Percentiles rank a stretch among this genome's conserved stretches.
Conservation (phyloP, 92 coral and sea anemone genomes). For the Anthopleura xanthogrammica region DNA sequence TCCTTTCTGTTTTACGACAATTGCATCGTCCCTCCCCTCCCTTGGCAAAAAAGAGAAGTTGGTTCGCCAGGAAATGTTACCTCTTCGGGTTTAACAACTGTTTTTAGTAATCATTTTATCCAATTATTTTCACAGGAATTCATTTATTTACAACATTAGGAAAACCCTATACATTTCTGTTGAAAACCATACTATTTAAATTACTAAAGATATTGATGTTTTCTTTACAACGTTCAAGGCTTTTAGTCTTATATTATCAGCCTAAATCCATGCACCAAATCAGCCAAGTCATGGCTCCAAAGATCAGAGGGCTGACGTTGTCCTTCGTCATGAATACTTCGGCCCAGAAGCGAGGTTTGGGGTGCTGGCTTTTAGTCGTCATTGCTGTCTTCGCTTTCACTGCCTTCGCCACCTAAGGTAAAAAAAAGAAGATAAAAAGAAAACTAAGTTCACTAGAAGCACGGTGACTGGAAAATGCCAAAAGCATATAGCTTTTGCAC, state of each 20-base stretch:
- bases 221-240: background rate
- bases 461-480: background rate
- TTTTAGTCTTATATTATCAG: too few relatives aligned
- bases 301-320: too few relatives aligned
- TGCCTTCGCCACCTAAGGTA: conserved; percentile 49
- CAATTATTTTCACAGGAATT: background rate
- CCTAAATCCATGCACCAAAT: too few relatives aligned
- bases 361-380: conserved; percentile 30
- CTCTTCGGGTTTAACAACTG: background rate
- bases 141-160: background rate
- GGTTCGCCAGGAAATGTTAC: too few relatives aligned
- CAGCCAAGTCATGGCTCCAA: too few relatives aligned
- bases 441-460: background rate
- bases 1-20: too few relatives aligned
- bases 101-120: background rate
- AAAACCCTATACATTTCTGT: background rate
- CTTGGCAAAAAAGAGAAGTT: background rate
- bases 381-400: conserved; percentile 76
- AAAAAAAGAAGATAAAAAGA: background rate
- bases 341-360: too few relatives aligned
- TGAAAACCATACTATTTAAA: background rate
- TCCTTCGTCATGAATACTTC: too few relatives aligned
- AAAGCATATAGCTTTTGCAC: background rate
- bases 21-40: background rate
- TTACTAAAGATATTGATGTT: background rate